Base-by-base conservation (phyloP, 2,888 invertebrate genomes). In the Plagodis dolabraria region DNA sequence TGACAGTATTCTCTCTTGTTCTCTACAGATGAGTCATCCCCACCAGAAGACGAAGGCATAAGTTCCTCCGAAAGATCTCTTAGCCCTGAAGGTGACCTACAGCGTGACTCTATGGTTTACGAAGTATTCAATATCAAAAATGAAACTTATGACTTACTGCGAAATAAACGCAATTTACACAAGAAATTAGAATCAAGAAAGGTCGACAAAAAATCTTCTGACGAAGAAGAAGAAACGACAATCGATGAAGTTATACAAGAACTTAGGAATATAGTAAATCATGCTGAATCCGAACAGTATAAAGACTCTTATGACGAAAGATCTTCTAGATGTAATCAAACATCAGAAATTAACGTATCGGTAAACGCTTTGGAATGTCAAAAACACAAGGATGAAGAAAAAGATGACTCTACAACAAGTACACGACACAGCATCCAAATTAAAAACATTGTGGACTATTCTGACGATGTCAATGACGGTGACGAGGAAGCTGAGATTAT, bases 181-280 rank as follows among this genome's bases (percentile, higher is more conserved):
- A 92, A 91, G 67, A 89, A 88, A 76, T 69, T 86, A 57, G 90
- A 91, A 65, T 76, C 73, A 40, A 82, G 85, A 64, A 88, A 83
- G 62, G 80, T 70, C 47, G 71, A 83, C 59, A 90, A 87, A 56
- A 92, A 88, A 72, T 86, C 88, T 44, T 92, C 91, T 6, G 94
- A 95, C 47, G 95, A 95, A 68, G 96, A 96, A 77, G 95, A 95
- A 57, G 96, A 96, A 85, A 96, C 96, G 0, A 97, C 97, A 2
- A 97, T 97, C 64, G 97, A 97, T 73, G 97, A 97, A 85, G 97
- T 97, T 2, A 97, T 97, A 75, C 97, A 97, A 83, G 97, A 97
- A 81, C 85, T 97, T 42, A 94, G 96, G 67, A 97, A 97, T 73
- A 97, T 97, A 64, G 96, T 97, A 0, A 97, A 96, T 77, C 96